Base-by-base conservation (phyloP, 1,140 invertebrate genomes). In the Argopecten irradians region DNA sequence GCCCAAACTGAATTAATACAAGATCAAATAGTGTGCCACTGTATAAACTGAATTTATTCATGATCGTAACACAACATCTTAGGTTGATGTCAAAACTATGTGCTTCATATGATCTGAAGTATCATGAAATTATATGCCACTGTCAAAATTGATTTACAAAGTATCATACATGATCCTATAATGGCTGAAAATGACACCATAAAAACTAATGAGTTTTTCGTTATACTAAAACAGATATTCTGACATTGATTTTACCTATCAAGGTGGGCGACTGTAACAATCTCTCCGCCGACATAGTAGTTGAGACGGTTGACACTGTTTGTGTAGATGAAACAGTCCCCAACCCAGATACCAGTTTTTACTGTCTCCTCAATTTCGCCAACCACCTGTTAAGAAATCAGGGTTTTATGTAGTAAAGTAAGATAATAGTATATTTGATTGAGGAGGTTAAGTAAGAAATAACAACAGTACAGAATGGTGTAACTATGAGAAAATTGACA, bases 291-390 rank as follows among this genome's bases (percentile, higher is more conserved):
- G 33, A 99, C 99, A 95, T 99, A 99, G 94, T 99, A 99, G 95
- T 99, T 99, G 22, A 99, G 97, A 87, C 99, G 96, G 96, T 99
- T 99, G 0, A 99, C 97, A 86, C 97, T 97, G 95, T 99, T 99
- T 0, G 99, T 99, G 96, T 99, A 99, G 89, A 99, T 99, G 95
- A 99, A 99, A 95, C 99, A 99, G 95, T 99, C 99, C 7, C 99
- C 99, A 46, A 99, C 98, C 99, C 99, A 99, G 16, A 99, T 95
- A 16, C 98, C 99, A 3, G 99, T 99, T 94, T 98, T 98, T 0
- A 99, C 99, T 16, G 97, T 96, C 96, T 99, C 99, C 90, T 97
- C 97, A 86, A 99, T 97, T 95, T 99, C 98, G 28, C 97, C 97
- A 8, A 98, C 96, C 86, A 98, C 97, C 97, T 98, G 94, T 5